These are phyloP conservation scores for Mimachlamys varia DNA, from an alignment of 2,888 invertebrate species.

Conservation along the genomic window DNA sequence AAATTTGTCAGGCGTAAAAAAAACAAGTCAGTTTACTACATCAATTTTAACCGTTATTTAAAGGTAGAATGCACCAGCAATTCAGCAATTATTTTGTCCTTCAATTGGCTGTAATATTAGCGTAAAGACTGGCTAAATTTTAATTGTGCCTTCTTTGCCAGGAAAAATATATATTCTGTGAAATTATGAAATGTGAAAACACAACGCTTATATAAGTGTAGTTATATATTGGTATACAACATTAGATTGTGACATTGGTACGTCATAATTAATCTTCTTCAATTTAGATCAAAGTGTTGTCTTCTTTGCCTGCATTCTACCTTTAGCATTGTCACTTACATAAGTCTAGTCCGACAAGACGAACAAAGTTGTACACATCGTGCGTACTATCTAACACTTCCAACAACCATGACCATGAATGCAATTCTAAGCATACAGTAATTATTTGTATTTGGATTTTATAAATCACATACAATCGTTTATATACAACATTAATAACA, in stretches of 20 bases:
- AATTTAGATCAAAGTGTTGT: background rate
- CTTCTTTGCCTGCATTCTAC: constrained; percentile 15
- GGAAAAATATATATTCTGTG: background rate
- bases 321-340: background rate
- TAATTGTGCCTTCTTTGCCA: background rate
- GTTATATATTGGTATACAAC: background rate
- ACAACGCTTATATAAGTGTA: background rate
- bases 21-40: background rate
- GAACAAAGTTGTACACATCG: background rate
- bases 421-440: too few relatives aligned
- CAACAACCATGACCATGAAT: too few relatives aligned
- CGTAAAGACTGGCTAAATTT: background rate
- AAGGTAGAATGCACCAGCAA: background rate
- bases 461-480: too few relatives aligned
- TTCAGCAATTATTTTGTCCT: background rate
- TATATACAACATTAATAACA: too few relatives aligned
- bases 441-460: too few relatives aligned
- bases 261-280: background rate
- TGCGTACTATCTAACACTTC: background rate
- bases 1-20: background rate
- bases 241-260: background rate
- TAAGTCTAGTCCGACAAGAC: background rate
- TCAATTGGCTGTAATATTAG: background rate
- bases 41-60: background rate
- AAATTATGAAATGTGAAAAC: background rate